Evolutionary conservation across 2,888 invertebrate species (phyloP), one percentile per base, ranked within the genome.

Genomic region (Drosophila nr. medialis): DNA sequence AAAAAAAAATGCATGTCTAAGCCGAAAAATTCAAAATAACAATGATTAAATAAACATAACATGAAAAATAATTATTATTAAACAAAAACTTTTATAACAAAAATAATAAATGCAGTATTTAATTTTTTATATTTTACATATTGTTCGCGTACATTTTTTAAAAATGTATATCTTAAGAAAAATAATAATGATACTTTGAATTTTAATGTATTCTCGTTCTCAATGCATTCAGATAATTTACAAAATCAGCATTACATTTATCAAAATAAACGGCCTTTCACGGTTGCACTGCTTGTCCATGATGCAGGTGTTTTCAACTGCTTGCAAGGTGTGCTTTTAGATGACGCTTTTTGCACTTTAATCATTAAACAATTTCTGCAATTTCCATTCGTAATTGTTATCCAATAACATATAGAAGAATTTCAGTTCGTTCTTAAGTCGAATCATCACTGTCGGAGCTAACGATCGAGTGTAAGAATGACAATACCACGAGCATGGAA

Each of bases 361-460:
- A 13, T 15, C 27, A 3, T n/a, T 15, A 67, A 32, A 4, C 11
- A 2, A 6, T 38, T 24, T 21, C 4, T 7, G 1, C 1, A 21
- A 21, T 21, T 45, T 15, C 4, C 13, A 15, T 45, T 21, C 45
- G 13, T 15, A 45, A 45, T 45, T 21, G 21, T 4, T 45, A 45
- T 24, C 4, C 24, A 8, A 21, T 32, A 30, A 21, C 21, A 30
- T 21, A 30, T 5, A 15, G 8, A 4, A n/a, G 30, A 8, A 15
- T 21, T 32, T 21, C 4, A 15, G 5, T 21, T 24, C 8, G 11
- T 15, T 15, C 8, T 53, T 27, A 77, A 8, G 27, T 3, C 1
- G 74, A 78, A n/a, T 68, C 75, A 4, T 78, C 82, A 36, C 79
- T 82, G 42, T 74, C 79, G 11, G 68, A 40, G 18, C 27, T 18